Conservation (phyloP, 2,888 invertebrate genomes). For the Argyresthia goedartella region DNA sequence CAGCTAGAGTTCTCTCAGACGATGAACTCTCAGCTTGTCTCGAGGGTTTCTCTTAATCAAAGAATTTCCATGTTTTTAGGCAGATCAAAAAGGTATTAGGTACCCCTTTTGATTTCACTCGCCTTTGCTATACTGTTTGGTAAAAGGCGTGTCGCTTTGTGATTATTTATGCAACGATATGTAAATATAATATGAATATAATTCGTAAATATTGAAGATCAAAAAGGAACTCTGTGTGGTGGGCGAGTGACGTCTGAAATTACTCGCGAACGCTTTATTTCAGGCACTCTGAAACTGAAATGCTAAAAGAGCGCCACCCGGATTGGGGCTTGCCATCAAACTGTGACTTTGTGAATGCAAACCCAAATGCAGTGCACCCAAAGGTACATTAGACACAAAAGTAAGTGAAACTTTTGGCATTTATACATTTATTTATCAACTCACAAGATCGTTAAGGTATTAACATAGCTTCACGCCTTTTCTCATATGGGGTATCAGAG, state of each 20-base stretch:
- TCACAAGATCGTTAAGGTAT: too few relatives aligned
- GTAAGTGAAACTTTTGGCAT: neutral
- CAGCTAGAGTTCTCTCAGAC: neutral
- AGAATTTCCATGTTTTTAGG: too few relatives aligned
- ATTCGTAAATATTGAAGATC: neutral
- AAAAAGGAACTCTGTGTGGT: neutral
- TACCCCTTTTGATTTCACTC: neutral
- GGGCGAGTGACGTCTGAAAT: conserved; percentile 1
- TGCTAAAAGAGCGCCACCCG: conserved; percentile 19
- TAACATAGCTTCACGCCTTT: too few relatives aligned
- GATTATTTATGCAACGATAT: neutral
- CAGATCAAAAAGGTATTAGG: too few relatives aligned
- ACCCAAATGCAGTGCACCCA: neutral
- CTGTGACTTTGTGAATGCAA: neutral
- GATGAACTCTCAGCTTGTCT: too few relatives aligned
- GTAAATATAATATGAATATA: too few relatives aligned
- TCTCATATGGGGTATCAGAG: too few relatives aligned
- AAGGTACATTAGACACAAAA: neutral
- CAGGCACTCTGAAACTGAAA: conserved; percentile 38
- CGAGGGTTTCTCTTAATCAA: too few relatives aligned
- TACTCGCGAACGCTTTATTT: conserved; percentile 51
- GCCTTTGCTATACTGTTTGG: neutral
- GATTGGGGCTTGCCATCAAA: neutral
- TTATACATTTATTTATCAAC: neutral
- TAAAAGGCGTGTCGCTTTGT: neutral